Base-by-base conservation (phyloP, 2,888 invertebrate genomes). In the Zygothrica quintamaculata region DNA sequence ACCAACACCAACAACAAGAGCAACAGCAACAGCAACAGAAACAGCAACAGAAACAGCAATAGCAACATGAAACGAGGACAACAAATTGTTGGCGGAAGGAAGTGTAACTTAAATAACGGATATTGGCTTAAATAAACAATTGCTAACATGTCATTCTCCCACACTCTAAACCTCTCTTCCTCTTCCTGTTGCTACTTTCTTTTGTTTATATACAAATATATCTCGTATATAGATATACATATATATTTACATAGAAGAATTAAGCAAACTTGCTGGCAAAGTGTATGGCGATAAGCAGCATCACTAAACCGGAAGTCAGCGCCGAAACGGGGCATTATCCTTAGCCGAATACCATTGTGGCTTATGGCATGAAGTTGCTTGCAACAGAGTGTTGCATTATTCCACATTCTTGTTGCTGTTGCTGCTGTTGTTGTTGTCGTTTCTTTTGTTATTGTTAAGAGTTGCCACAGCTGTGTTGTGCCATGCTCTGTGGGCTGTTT, bases 121-220 rank as follows among this genome's bases (percentile, higher is more conserved):
- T 82, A 82, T 82, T 82, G 85, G 84, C 84, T 82, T 85, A 85
- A 82, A 82, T 81, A 85, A 85, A 81, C 85, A 81, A 81, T 77
- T 77, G 75, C 69, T 65, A 60, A 44, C 58, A 60, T 69, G 75
- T 39, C 12, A 31, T 50, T 62, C 18, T 13, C 16, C 12, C 44
- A 25, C n/a, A 11, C 33, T 46, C 12, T n/a, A 36, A 2, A 1
- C 7, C 9, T 16, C 13, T 16, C 8, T 37, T 7, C 53, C 26
- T 9, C 48, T 37, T 13, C 22, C 36, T 39, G 40, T n/a, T n/a
- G n/a, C n/a, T n/a, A n/a, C n/a, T n/a, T n/a, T n/a, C 42, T 57
- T 36, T 16, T 65, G 4, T 44, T 5, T 40, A 7, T 12, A 22
- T 11, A 18, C 18, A 2, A 3, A 22, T 22, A 22, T 3, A 22